phyloP scores from a whole-genome alignment of 2,113 vertebrate genomes.

The Notothenia coriiceps region DNA sequence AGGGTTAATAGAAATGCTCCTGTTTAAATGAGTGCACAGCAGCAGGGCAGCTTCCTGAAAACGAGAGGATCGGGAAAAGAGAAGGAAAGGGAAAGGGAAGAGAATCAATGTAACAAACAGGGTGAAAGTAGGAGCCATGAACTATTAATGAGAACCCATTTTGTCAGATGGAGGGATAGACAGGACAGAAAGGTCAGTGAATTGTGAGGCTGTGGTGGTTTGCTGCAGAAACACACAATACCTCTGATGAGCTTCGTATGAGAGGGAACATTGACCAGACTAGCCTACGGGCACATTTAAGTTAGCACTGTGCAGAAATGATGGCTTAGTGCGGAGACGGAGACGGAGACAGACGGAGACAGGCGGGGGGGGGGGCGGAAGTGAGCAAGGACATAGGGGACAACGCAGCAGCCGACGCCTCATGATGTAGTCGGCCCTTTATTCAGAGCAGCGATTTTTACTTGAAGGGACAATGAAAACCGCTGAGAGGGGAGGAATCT shows the following conservation, averaged over 20 bases:
- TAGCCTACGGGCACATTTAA: conserved; percentile 53
- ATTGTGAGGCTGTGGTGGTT: conserved; percentile 50
- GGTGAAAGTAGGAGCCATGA: conserved; percentile 69
- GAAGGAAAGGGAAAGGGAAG: conserved; percentile 30
- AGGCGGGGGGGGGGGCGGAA: conserved; percentile 31
- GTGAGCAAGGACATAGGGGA: conserved; percentile 61
- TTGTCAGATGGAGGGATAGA: conserved; percentile 67
- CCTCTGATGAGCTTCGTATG: conserved; percentile 57
- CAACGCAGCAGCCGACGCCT: conserved; percentile 35
- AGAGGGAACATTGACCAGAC: conserved; percentile 59
- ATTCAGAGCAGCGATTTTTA: conserved; percentile 35
- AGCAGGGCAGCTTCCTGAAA: conserved; percentile 53
- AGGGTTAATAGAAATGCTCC: conserved; percentile 76
- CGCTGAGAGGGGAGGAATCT: conserved; percentile 25
- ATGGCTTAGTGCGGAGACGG: conserved; percentile 31
- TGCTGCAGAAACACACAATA: conserved; percentile 51
- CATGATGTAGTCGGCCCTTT: conserved; percentile 4
- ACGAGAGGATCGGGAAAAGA: conserved; percentile 34
- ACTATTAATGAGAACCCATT: conserved; percentile 82
- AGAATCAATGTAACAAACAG: conserved; percentile 79
- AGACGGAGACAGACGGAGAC: conserved; percentile 43
- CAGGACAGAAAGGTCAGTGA: conserved; percentile 68
- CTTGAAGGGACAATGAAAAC: conserved; percentile 21
- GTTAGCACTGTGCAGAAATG: conserved; percentile 45
- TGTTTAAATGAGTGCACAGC: conserved; percentile 70